Conservation (phyloP, 2,113 vertebrate species). For the Scytalopus superciliaris region DNA sequence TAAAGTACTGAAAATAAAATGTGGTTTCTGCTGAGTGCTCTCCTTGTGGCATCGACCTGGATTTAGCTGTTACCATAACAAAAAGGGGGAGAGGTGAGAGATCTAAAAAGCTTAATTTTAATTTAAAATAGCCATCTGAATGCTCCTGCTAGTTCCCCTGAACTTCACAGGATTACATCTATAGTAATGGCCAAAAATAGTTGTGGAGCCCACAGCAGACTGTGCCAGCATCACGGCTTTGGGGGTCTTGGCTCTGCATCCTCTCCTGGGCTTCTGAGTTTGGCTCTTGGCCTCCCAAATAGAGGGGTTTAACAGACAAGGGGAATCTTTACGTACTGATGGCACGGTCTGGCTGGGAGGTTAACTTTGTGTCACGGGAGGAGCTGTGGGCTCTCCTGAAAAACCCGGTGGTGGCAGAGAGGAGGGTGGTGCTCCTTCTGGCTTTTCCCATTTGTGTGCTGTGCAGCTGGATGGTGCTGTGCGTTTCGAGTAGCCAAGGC, state of each 20-base stretch:
- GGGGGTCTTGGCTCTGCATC: not conserved
- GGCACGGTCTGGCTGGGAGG: not conserved
- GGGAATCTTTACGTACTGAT: not conserved
- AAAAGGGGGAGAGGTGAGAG: not conserved
- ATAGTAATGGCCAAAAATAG: conserved; percentile 19
- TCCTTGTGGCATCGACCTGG: not conserved
- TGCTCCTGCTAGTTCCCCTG: not conserved
- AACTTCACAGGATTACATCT: not conserved
- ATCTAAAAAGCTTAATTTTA: not conserved
- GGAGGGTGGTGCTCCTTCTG: not conserved
- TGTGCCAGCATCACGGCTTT: not conserved
- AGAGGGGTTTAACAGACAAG: too few relatives aligned
- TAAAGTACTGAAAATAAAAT: not conserved
- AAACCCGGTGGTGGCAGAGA: accelerated
- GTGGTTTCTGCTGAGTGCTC: not conserved
- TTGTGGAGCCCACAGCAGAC: not conserved
- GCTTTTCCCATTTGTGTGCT: accelerated
- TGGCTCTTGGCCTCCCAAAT: not conserved
- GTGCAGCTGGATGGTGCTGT: not conserved
- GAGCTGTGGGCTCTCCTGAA: not conserved
- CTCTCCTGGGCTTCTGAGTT: not conserved
- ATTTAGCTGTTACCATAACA: not conserved
- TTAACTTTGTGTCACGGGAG: accelerated
- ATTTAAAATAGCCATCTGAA: not conserved
- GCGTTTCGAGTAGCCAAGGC: accelerated